Conservation (phyloP, 2,113 vertebrate species). For the Actenoides lindsayi region DNA sequence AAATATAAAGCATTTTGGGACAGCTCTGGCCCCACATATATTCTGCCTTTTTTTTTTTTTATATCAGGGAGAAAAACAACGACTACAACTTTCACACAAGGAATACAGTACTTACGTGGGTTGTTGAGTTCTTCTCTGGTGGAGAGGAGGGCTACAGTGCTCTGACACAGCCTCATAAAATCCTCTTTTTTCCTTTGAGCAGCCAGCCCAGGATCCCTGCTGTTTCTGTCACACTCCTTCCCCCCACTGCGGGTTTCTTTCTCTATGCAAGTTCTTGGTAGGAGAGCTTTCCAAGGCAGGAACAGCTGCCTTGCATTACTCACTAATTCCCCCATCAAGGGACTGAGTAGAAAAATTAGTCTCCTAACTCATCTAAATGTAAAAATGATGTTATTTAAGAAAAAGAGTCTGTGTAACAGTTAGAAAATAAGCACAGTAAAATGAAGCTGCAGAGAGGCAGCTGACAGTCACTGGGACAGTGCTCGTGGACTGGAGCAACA, state of each 20-base stretch:
- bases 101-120: not conserved
- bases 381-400: not conserved
- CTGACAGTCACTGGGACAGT: not conserved
- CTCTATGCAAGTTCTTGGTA: not conserved
- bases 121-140: not conserved
- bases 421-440: not conserved
- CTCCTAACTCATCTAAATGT: not conserved
- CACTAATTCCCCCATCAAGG: not conserved
- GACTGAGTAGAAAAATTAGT: not conserved
- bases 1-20: not conserved
- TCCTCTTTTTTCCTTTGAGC: not conserved
- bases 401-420: not conserved
- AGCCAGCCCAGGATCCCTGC: not conserved
- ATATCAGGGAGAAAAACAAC: not conserved
- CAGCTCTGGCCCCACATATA: not conserved
- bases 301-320: constrained; percentile 10
- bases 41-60: not conserved
- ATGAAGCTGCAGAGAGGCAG: not conserved
- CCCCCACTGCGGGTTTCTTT: not conserved
- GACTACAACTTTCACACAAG: not conserved
- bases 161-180: not conserved
- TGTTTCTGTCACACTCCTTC: not conserved
- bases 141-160: rapidly evolving
- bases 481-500: not conserved
- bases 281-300: not conserved